Evolutionary conservation across 2,113 vertebrate species (phyloP).

Genomic region (Tragelaphus strepsiceros): DNA sequence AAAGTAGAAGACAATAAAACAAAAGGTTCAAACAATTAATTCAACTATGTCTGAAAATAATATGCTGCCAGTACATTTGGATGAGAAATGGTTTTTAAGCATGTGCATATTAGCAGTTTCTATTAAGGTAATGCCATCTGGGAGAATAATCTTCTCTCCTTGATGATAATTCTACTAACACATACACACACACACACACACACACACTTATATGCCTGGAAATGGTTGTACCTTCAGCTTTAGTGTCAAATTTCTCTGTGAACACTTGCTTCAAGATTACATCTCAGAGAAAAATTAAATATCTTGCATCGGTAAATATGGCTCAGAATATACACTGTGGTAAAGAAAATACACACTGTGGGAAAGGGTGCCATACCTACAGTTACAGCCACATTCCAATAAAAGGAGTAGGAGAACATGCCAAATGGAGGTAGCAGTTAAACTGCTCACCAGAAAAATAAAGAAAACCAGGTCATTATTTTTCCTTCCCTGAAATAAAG

Average conservation of each 20-base stretch:
- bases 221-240: background rate
- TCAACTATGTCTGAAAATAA: background rate
- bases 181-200: background rate
- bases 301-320: background rate
- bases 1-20: background rate
- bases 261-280: background rate
- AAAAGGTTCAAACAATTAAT: constrained; percentile 23
- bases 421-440: background rate
- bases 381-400: background rate
- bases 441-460: constrained; percentile 49
- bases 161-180: background rate
- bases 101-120: constrained; percentile 22
- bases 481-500: constrained; percentile 44
- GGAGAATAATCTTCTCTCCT: background rate
- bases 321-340: background rate
- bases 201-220: background rate
- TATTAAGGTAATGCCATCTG: constrained; percentile 20
- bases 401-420: background rate
- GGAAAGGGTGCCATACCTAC: background rate
- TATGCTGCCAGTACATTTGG: background rate
- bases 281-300: background rate
- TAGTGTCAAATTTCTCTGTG: background rate
- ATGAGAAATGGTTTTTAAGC: constrained; percentile 3
- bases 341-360: constrained; percentile 3
- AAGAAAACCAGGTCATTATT: constrained; percentile 42